These are phyloP conservation scores for Brenthis ino DNA, from an alignment of 2,888 invertebrate species.

Conservation along the genomic window DNA sequence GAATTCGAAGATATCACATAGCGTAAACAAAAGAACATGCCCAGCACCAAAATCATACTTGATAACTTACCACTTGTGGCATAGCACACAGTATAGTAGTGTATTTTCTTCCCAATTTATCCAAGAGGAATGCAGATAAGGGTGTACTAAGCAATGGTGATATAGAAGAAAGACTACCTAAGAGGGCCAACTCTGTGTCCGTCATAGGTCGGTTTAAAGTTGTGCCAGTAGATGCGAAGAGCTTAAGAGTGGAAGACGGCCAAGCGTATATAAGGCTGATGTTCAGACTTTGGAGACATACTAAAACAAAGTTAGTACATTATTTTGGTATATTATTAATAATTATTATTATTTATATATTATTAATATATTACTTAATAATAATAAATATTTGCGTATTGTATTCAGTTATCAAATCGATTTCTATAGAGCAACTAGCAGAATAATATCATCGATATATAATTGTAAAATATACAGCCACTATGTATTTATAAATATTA, in stretches of 20 bases:
- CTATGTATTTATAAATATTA: no score
- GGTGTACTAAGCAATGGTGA: slow-evolving; percentile 51
- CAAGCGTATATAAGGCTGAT: slow-evolving; percentile 60
- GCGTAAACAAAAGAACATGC: background rate
- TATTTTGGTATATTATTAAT: background rate
- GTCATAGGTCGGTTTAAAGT: slow-evolving; percentile 50
- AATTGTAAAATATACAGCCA: no score
- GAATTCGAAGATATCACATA: background rate
- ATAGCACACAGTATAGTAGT: slow-evolving; percentile 44
- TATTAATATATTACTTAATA: no score
- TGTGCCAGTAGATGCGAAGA: slow-evolving; percentile 55
- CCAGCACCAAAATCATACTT: background rate
- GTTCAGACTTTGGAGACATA: slow-evolving; percentile 54
- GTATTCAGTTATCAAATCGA: background rate
- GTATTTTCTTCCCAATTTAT: slow-evolving; percentile 51
- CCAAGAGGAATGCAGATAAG: slow-evolving; percentile 49
- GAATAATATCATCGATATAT: no score
- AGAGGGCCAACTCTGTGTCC: slow-evolving; percentile 50
- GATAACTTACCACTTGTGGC: slow-evolving; percentile 38
- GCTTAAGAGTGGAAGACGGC: slow-evolving; percentile 61
- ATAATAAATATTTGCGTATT: no score
- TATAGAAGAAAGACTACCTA: slow-evolving; percentile 52
- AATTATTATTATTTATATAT: no score
- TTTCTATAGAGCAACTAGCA: no score
- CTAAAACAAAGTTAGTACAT: slow-evolving; percentile 47